Conservation (phyloP, 2,797 vertebrate species). For the Scarus forsteni region DNA sequence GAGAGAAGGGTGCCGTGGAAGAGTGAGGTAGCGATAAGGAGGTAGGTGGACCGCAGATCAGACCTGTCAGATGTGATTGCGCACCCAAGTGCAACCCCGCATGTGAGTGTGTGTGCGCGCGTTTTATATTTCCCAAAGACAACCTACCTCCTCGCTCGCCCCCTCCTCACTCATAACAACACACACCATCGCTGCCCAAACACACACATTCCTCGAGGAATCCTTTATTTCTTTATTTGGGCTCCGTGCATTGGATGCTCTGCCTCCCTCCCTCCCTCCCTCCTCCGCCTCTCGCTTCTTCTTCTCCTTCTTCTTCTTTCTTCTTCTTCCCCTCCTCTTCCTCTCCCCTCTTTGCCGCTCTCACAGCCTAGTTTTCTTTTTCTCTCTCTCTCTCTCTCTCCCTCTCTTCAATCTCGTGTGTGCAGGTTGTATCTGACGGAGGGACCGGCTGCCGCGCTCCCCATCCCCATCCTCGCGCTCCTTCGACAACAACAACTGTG, state of each 20-base stretch:
- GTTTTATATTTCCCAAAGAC: slow-evolving; percentile 71
- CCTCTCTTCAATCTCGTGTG: slow-evolving; percentile 71
- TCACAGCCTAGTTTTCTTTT: slow-evolving; percentile 77
- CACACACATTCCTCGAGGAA: slow-evolving; percentile 66
- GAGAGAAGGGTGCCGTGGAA: slow-evolving; percentile 31
- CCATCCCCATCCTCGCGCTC: slow-evolving; percentile 68
- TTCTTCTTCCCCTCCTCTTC: slow-evolving; percentile 61
- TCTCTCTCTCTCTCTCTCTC: slow-evolving; percentile 51
- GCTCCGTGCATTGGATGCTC: slow-evolving; percentile 77
- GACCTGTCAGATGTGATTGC: slow-evolving; percentile 77
- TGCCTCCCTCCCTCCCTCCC: slow-evolving; percentile 55
- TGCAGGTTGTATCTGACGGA: slow-evolving; percentile 82
- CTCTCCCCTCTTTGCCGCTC: slow-evolving; percentile 66
- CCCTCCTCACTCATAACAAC: slow-evolving; percentile 24
- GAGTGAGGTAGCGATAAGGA: slow-evolving; percentile 71
- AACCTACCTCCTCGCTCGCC: slow-evolving; percentile 48
- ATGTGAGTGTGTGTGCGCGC: slow-evolving; percentile 33
- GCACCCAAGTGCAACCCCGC: slow-evolving; percentile 61
- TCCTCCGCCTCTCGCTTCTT: slow-evolving; percentile 41
- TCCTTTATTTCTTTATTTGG: slow-evolving; percentile 80
- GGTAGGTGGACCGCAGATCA: slow-evolving; percentile 77
- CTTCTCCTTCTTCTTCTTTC: slow-evolving; percentile 52
- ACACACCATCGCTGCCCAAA: slow-evolving; percentile 40
- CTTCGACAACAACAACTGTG: slow-evolving; percentile 80
- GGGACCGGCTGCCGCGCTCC: slow-evolving; percentile 72